Evolutionary conservation across 2,888 invertebrate species (phyloP).

Genomic region (Sinhomidia bicolor): DNA sequence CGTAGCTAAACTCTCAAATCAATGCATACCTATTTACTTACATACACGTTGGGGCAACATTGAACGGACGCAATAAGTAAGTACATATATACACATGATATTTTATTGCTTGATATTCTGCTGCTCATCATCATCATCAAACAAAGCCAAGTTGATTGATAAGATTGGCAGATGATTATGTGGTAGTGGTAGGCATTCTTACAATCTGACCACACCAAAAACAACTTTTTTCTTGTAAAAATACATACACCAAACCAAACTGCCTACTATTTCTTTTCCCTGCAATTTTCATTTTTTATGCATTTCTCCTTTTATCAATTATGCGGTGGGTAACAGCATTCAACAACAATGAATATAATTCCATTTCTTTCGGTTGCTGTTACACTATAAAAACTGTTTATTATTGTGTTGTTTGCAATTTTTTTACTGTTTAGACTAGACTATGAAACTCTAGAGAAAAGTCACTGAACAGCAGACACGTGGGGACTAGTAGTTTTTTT

Average conservation of each 20-base stretch:
- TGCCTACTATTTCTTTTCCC: neutral
- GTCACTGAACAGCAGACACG: slow-evolving; percentile 59
- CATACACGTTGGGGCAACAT: neutral
- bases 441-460: neutral
- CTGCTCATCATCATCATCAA: neutral
- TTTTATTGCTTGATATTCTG: neutral
- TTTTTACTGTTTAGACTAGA: neutral
- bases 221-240: neutral
- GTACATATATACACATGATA: neutral
- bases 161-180: neutral
- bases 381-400: neutral
- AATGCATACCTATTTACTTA: neutral
- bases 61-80: neutral
- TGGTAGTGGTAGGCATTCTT: neutral
- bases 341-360: neutral
- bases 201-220: neutral
- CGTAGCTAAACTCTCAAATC: too few relatives aligned
- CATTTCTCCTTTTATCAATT: neutral
- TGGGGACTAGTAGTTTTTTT: slow-evolving; percentile 25
- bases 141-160: neutral
- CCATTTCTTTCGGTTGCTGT: neutral
- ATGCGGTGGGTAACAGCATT: neutral
- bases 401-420: neutral
- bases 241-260: neutral
- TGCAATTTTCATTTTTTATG: neutral